Base-by-base conservation (phyloP, 2,113 vertebrate species). In the Corythornis cristatus region DNA sequence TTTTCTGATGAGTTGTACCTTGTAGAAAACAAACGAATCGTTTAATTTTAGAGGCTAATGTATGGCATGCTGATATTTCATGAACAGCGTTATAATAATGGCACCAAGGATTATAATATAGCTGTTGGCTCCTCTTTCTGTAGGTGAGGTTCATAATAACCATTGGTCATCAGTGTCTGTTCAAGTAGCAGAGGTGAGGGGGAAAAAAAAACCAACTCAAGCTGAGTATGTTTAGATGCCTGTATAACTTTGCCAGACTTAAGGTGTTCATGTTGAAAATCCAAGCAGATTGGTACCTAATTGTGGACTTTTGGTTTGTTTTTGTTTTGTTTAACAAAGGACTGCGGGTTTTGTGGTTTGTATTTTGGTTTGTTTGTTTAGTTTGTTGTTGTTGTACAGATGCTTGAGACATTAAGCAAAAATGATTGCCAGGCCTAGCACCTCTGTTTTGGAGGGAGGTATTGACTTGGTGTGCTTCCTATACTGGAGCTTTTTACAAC, bases 1-100 rank as follows among this genome's bases (percentile, higher is more conserved):
- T 13, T 68, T 80, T 76, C 25, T 42, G 8, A 57, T n/a, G 19
- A 0, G 0, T n/a, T 29, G 2, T 40, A 9, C 50, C 28, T 54
- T 58, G 26, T 14, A 58, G 83, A 37, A 73, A 80, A 62, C 8
- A 46, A 7, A 3, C 29, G 15, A 17, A 21, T 66, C 23, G 42
- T 75, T 66, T 28, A 17, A 20, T 80, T 88, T 76, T 18, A 48
- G 12, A 26, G 26, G 25, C 5, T 64, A 3, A 19, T 14, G 35
- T 58, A 6, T 0, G 1, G 31, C 2, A 1, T 33, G 19, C 9
- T n/a, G 29, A 3, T 80, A 46, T 83, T 92, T 66, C 8, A 4
- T 54, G n/a, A 37, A 20, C 29, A 14, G 4, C 15, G 8, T 50
- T 31, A 14, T 9, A 20, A 7, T 29, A 45, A 17, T 11, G 37